These are phyloP conservation scores for Syritta pipiens DNA, from an alignment of 2,888 invertebrate species.

Conservation along the genomic window DNA sequence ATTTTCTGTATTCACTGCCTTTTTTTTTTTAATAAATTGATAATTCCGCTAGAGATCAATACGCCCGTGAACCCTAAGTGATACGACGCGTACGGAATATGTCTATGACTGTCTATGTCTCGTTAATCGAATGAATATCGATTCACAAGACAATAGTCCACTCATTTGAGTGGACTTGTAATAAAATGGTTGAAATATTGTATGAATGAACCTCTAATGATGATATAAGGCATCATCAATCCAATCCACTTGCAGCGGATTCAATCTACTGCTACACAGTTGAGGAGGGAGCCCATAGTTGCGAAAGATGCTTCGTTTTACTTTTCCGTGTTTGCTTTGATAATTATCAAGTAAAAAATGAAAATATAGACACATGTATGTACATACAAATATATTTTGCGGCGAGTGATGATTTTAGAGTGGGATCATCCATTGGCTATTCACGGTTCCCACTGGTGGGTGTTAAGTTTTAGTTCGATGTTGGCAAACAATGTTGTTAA, in stretches of 20 bases:
- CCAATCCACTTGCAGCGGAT: constrained; percentile 40
- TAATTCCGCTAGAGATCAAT: neutral
- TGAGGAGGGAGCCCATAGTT: constrained; percentile 20
- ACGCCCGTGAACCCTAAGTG: neutral
- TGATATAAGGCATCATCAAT: constrained; percentile 38
- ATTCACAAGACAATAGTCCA: neutral
- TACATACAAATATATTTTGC: too few relatives aligned
- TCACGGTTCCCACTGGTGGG: too few relatives aligned
- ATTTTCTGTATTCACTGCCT: neutral
- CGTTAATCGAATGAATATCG: neutral
- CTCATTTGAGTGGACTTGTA: neutral
- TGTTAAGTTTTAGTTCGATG: too few relatives aligned
- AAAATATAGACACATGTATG: too few relatives aligned
- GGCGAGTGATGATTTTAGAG: neutral
- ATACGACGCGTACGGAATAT: constrained; percentile 9
- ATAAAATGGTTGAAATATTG: constrained; percentile 27
- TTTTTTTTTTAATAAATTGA: neutral
- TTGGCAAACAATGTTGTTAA: too few relatives aligned
- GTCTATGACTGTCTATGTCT: neutral
- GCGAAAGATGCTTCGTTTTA: constrained; percentile 44
- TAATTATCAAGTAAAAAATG: constrained; percentile 29
- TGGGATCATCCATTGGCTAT: constrained; percentile 1
- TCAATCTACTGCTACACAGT: constrained; percentile 14
- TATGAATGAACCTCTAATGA: constrained; percentile 2
- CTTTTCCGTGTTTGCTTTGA: constrained; percentile 51